Percentiles rank a stretch among this genome's conserved stretches.
phyloP scores from a whole-genome alignment of 2,113 vertebrate species.

The Cyanoderma ruficeps region DNA sequence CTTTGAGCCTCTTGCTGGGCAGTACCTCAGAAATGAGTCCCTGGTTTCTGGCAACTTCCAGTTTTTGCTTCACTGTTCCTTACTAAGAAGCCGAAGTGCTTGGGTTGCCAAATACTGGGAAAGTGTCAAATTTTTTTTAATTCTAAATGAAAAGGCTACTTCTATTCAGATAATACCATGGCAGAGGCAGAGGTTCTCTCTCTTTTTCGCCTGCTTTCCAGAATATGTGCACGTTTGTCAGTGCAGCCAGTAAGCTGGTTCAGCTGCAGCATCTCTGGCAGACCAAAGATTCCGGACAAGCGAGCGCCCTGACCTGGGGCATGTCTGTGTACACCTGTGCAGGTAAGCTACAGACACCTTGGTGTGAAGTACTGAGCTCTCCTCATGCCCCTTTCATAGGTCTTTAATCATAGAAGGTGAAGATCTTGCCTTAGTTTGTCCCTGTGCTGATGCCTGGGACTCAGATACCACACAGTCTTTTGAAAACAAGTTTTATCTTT shows the following conservation, averaged over 20 bases:
- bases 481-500: not conserved
- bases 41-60: not conserved
- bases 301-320: conserved; percentile 86
- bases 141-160: not conserved
- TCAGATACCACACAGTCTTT: not conserved
- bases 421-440: not conserved
- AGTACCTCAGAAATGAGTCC: not conserved
- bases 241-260: conserved; percentile 86
- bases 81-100: not conserved
- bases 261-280: conserved; percentile 89
- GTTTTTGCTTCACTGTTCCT: not conserved
- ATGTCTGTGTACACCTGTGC: conserved; percentile 83
- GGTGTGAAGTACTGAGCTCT: not conserved
- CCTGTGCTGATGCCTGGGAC: not conserved
- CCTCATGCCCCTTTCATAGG: not conserved
- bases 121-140: not conserved
- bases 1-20: not conserved
- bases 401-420: not conserved
- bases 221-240: conserved; percentile 88
- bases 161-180: not conserved
- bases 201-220: conserved; percentile 52
- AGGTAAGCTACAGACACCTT: conserved; percentile 71
- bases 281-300: conserved; percentile 79
- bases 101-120: not conserved
- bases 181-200: not conserved